A percentile compares a stretch with the other conserved stretches of the same genome.
Conservation (phyloP, 2,888 invertebrate genomes). For the Plusia festucae region DNA sequence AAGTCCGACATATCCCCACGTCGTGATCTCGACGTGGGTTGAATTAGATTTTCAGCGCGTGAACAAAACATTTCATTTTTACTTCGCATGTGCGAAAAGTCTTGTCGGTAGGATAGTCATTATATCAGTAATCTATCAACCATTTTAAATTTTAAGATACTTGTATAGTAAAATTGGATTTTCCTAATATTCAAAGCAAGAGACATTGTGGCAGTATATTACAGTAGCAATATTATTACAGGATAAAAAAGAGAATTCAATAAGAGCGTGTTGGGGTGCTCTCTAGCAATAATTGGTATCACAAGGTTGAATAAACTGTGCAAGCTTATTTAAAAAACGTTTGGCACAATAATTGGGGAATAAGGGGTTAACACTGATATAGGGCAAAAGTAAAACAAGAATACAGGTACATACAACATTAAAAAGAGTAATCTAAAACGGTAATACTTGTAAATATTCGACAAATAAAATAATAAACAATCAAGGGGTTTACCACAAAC, state of each 20-base stretch:
- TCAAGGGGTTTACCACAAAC: background rate
- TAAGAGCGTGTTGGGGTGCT: slow-evolving; percentile 1
- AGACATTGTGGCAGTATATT: background rate
- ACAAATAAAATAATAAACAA: background rate
- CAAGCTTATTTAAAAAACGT: background rate
- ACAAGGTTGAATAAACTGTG: background rate
- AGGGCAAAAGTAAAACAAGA: background rate
- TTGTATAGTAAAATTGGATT: background rate
- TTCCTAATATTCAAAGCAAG: background rate
- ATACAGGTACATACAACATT: slow-evolving; percentile 1
- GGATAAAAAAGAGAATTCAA: background rate
- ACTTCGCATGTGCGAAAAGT: background rate
- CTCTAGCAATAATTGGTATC: background rate
- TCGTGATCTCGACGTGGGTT: too few relatives aligned
- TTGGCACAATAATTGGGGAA: background rate
- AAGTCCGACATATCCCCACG: too few relatives aligned
- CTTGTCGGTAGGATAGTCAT: background rate
- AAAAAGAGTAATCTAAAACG: background rate
- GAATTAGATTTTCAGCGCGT: too few relatives aligned
- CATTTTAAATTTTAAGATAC: background rate
- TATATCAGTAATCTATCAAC: background rate
- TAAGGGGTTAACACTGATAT: background rate
- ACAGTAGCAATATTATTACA: background rate
- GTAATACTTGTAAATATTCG: slow-evolving; percentile 1
- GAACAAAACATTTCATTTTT: background rate